These are phyloP conservation scores for Pogonomyrmex barbatus DNA, from an alignment of 1,140 invertebrate genomes.

Conservation along the genomic window DNA sequence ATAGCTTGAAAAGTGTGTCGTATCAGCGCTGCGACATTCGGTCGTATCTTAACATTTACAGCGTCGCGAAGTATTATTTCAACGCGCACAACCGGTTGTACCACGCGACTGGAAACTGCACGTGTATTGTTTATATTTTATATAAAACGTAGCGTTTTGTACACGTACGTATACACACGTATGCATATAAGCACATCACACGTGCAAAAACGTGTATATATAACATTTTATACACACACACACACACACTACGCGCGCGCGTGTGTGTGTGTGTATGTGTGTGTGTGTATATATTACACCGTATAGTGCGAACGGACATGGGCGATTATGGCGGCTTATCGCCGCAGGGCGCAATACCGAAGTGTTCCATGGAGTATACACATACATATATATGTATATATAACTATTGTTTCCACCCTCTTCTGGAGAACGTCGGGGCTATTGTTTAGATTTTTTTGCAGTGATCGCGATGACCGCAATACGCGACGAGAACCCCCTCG, in stretches of 20 bases:
- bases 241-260: too few relatives aligned
- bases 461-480: constrained; percentile 68
- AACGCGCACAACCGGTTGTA: constrained; percentile 13
- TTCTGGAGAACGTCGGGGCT: constrained; percentile 56
- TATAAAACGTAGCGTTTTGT: constrained; percentile 26
- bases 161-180: not conserved
- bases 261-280: not conserved
- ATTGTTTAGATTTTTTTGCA: constrained; percentile 73
- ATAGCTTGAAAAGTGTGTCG: constrained; percentile 47
- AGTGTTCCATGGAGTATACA: constrained; percentile 31
- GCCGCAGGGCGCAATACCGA: constrained; percentile 67
- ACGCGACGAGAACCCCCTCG: constrained; percentile 48
- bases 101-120: not conserved
- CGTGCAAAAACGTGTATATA: not conserved
- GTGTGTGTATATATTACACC: not conserved
- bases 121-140: constrained; percentile 57
- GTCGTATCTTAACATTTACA: constrained; percentile 54
- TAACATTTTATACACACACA: not conserved
- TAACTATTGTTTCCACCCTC: constrained; percentile 68
- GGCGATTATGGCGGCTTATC: constrained; percentile 68
- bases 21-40: constrained; percentile 32
- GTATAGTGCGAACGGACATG: constrained; percentile 29
- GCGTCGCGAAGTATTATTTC: constrained; percentile 53
- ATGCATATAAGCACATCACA: not conserved
- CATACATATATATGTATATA: constrained; percentile 13